phyloP scores from a whole-genome alignment of 1,140 invertebrate genomes.

The Drosophila punjabiensis region DNA sequence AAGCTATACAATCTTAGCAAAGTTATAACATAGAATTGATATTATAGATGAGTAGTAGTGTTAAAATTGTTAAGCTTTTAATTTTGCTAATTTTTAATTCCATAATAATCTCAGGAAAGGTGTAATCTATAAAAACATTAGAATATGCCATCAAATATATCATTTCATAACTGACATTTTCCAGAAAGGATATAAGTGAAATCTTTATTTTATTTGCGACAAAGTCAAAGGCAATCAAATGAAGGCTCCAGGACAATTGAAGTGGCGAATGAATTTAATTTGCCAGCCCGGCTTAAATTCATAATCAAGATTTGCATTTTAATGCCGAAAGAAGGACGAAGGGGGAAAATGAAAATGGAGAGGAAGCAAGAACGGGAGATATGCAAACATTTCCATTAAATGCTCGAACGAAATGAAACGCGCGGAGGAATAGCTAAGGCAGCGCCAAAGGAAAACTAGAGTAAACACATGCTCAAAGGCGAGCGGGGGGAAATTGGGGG shows the following conservation, averaged over 20 bases:
- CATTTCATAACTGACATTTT: background rate
- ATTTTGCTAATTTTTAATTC: too few relatives aligned
- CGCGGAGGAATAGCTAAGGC: slow-evolving; percentile 38
- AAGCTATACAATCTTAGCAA: too few relatives aligned
- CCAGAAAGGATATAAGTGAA: background rate
- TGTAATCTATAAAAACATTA: too few relatives aligned
- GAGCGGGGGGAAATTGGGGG: slow-evolving; percentile 20
- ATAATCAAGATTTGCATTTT: slow-evolving; percentile 79
- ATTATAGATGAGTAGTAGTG: too few relatives aligned
- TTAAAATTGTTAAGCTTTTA: too few relatives aligned
- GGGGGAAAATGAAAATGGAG: background rate
- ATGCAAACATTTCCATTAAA: slow-evolving; percentile 81
- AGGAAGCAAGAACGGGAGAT: slow-evolving; percentile 12
- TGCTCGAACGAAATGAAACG: slow-evolving; percentile 48
- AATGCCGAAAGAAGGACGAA: slow-evolving; percentile 32
- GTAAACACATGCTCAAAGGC: slow-evolving; percentile 73
- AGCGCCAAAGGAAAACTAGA: slow-evolving; percentile 60
- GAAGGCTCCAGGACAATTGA: slow-evolving; percentile 8
- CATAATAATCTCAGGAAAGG: too few relatives aligned
- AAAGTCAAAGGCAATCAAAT: slow-evolving; percentile 26
- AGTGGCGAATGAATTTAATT: slow-evolving; percentile 69
- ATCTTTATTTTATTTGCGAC: background rate
- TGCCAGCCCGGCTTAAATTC: slow-evolving; percentile 63
- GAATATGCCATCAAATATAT: too few relatives aligned
- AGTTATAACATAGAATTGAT: too few relatives aligned